These are phyloP conservation scores for Egretta garzetta DNA, from an alignment of 2,113 vertebrate genomes.

Conservation along the genomic window DNA sequence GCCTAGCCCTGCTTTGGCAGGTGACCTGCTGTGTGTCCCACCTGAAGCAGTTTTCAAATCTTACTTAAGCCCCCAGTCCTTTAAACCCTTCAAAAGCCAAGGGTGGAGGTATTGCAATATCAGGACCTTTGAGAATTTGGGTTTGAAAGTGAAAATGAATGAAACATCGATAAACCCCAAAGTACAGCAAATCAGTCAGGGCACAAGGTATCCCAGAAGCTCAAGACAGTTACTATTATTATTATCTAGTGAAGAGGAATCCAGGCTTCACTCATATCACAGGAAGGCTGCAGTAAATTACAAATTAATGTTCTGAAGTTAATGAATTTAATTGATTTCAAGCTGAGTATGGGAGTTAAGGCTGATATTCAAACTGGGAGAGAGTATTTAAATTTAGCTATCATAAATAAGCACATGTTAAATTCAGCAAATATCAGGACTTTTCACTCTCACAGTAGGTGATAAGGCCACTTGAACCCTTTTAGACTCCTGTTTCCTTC, in stretches of 20 bases:
- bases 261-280: neutral
- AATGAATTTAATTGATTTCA: constrained; percentile 51
- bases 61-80: neutral
- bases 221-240: neutral
- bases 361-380: neutral
- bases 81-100: neutral
- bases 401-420: neutral
- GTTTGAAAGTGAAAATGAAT: neutral
- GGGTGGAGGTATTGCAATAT: neutral
- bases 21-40: rapidly evolving
- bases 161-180: neutral
- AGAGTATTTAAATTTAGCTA: neutral
- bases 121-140: neutral
- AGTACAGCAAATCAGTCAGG: neutral
- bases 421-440: neutral
- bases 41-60: neutral
- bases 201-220: neutral
- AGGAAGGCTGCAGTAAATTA: neutral
- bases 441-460: neutral
- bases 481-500: neutral
- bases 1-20: neutral
- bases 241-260: neutral
- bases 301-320: constrained; percentile 34
- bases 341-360: constrained; percentile 9
- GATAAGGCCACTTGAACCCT: neutral